Evolutionary conservation across 1,140 invertebrate species (phyloP).

Genomic region (Euschistus heros): DNA sequence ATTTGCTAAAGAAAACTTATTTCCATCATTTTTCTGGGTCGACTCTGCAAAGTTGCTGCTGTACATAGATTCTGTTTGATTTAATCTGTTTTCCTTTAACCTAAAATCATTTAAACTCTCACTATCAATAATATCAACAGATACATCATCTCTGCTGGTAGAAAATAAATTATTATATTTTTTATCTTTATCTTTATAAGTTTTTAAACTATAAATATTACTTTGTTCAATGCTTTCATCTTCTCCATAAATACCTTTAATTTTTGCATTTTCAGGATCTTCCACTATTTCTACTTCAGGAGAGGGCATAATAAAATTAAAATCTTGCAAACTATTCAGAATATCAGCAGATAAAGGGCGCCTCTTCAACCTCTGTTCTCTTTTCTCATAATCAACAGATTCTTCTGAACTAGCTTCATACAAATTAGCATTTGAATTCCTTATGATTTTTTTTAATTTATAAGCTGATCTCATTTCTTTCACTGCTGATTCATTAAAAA

Average conservation of each 20-base stretch:
- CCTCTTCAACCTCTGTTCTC: slow-evolving; percentile 47
- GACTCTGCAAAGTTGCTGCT: background rate
- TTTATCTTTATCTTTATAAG: background rate
- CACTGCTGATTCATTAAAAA: background rate
- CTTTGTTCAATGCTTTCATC: background rate
- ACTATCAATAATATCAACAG: background rate
- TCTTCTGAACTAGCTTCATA: slow-evolving; percentile 30
- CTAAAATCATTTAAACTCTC: background rate
- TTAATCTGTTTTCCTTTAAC: background rate
- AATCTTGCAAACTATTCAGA: slow-evolving; percentile 38
- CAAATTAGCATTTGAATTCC: slow-evolving; percentile 1
- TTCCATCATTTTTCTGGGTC: background rate
- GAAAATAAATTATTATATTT: background rate
- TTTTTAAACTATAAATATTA: background rate
- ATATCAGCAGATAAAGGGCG: slow-evolving; percentile 55
- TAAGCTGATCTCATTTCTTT: slow-evolving; percentile 11
- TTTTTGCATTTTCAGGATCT: background rate
- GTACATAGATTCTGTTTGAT: background rate
- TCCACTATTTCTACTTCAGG: slow-evolving; percentile 28
- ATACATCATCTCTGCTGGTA: slow-evolving; percentile 3
- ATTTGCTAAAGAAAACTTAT: background rate
- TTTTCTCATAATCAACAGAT: slow-evolving; percentile 28
- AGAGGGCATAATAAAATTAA: slow-evolving; percentile 34
- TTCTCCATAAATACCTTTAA: background rate
- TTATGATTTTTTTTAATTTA: background rate